Evolutionary conservation across 2,113 vertebrate species (phyloP), one percentile per base, ranked within the genome.

Genomic region (Cettia cetti): DNA sequence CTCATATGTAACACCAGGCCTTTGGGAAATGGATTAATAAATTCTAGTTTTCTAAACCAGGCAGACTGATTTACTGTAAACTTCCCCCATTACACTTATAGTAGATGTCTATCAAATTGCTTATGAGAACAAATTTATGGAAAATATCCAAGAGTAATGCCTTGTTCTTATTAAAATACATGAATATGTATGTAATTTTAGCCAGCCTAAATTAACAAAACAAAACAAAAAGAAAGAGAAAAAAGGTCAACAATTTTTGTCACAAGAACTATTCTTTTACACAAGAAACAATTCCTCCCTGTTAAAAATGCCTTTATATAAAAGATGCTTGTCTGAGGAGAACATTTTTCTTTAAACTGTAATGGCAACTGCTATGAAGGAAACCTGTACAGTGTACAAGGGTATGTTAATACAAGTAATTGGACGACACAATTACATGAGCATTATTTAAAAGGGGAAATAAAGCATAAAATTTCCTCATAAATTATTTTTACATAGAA

Each of bases 181-280:
- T 98, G 96, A 98, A 98, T 98, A 98, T 98, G 97, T 97, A 98
- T 97, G 98, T 44, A 97, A 98, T 98, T 98, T 98, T 96, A 97
- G 96, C 97, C 97, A 97, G 97, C 96, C 93, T 97, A 97, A 97
- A 97, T 96, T 91, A 98, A 96, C 77, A 92, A 94, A 98, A 97
- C 97, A 93, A 97, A 97, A 97, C 33, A 95, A 96, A 96, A 95
- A 96, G 95, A 94, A 96, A 97, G 90, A 96, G 91, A 95, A 95
- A 96, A 97, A 91, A 97, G 94, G 96, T 95, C 95, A 98, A 95
- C 94, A 97, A 94, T 89, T 95, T 77, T 94, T 96, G 83, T 92
- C 59, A 95, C 11, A 7, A 90, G 61, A 91, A 84, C 66, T 44
- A 77, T 80, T 89, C 77, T 93, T 94, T 86, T 91, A 81, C 31